Evolutionary conservation across 2,113 vertebrate genomes (phyloP).

Genomic region (Lynx canadensis): DNA sequence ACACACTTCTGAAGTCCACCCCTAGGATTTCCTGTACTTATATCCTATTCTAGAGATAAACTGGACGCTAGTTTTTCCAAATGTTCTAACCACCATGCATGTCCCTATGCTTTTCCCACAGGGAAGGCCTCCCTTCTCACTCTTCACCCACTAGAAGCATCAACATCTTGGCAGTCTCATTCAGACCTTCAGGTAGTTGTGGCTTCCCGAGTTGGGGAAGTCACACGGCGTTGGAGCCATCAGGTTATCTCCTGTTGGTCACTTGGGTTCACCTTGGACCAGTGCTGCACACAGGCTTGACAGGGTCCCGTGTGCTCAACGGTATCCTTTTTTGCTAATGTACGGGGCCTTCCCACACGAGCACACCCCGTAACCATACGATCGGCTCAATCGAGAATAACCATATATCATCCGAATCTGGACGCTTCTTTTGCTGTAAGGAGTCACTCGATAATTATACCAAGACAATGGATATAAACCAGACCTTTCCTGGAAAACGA

Average conservation of each 20-base stretch:
- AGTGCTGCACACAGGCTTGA: too few species aligned
- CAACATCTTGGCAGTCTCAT: background rate
- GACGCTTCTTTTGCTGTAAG: background rate
- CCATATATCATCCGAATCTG: too few species aligned
- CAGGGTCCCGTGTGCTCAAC: accelerated
- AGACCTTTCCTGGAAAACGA: background rate
- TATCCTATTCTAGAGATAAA: background rate
- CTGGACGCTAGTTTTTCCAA: background rate
- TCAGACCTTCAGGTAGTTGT: background rate
- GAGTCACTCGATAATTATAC: background rate
- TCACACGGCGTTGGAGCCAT: background rate
- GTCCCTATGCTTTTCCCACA: background rate
- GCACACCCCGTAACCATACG: background rate
- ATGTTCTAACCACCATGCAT: background rate
- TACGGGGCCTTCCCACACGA: background rate
- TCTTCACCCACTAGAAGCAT: background rate
- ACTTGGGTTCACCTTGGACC: background rate
- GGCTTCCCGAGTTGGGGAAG: background rate
- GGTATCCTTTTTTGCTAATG: background rate
- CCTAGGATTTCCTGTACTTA: background rate
- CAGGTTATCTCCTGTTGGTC: background rate
- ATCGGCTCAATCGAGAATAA: background rate
- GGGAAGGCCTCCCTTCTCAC: background rate
- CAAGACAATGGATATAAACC: background rate
- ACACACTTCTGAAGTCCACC: background rate